Conservation (phyloP, 30 jellyfish, hydroid and myxozoan species). For the Rhopilema esculentum region DNA sequence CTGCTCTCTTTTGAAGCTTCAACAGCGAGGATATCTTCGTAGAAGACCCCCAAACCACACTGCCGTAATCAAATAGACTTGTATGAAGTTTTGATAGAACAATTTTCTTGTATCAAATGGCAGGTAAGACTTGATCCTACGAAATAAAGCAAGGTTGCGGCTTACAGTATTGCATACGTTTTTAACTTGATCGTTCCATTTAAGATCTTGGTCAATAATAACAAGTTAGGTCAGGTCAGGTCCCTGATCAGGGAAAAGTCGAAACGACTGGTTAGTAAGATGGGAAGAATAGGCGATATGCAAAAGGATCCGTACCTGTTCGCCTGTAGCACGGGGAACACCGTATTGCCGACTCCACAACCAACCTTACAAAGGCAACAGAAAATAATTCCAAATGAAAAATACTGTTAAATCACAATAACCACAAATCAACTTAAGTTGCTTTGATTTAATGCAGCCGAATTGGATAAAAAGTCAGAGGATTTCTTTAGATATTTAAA, state of each 20-base stretch:
- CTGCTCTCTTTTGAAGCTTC: neutral
- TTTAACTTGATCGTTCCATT: no score
- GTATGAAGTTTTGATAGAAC: no score
- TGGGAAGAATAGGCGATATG: neutral
- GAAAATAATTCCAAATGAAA: neutral
- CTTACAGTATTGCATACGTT: no score
- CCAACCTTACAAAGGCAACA: slow-evolving; percentile 82
- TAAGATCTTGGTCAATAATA: no score
- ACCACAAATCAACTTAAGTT: neutral
- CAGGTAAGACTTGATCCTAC: no score
- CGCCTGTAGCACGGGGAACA: slow-evolving; percentile 92
- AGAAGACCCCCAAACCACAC: no score
- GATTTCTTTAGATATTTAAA: no score
- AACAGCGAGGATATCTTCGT: neutral
- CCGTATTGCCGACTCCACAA: slow-evolving; percentile 99
- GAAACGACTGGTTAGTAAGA: neutral
- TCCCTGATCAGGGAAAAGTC: neutral
- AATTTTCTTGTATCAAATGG: no score
- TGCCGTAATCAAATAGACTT: no score
- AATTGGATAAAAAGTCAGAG: no score
- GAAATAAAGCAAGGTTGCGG: no score
- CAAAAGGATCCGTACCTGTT: slow-evolving; percentile 59
- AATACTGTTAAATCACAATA: neutral
- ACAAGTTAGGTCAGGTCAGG: no score
- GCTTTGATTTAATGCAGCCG: neutral